These are phyloP conservation scores for Heloderma charlesbogerti DNA, from an alignment of 2,113 vertebrate genomes.

Conservation along the genomic window DNA sequence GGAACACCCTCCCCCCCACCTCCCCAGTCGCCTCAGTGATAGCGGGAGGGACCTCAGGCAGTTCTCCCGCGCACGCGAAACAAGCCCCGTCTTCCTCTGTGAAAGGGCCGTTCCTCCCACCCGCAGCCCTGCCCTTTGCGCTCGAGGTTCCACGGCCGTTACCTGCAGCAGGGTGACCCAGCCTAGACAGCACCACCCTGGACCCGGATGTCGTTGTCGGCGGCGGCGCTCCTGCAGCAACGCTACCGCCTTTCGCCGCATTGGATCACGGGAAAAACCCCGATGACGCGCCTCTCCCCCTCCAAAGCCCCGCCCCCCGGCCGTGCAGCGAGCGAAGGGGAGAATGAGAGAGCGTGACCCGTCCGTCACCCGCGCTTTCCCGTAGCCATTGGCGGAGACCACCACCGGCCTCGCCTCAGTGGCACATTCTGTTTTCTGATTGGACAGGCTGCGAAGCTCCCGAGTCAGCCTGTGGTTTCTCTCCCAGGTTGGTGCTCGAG, in stretches of 20 bases:
- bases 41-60: neutral
- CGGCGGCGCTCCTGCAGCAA: conserved; percentile 35
- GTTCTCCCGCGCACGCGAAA: neutral
- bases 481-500: rapidly evolving
- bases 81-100: neutral
- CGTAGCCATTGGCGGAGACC: neutral
- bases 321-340: neutral
- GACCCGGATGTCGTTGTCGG: conserved; percentile 51
- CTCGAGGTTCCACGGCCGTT: neutral
- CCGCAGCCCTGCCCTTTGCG: neutral
- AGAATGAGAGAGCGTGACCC: neutral
- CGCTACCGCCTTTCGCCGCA: conserved; percentile 49
- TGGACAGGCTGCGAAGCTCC: neutral
- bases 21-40: neutral
- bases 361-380: rapidly evolving
- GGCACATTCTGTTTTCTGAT: rapidly evolving
- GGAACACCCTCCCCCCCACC: neutral
- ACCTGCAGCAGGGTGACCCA: conserved; percentile 46
- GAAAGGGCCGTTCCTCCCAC: neutral
- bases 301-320: neutral
- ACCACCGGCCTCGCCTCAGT: neutral
- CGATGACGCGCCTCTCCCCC: neutral
- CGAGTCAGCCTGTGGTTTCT: conserved; percentile 1
- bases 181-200: neutral
- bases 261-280: conserved; percentile 46